Evolutionary conservation across 2,888 invertebrate species (phyloP).

Genomic region (Tetragonula carbonaria): DNA sequence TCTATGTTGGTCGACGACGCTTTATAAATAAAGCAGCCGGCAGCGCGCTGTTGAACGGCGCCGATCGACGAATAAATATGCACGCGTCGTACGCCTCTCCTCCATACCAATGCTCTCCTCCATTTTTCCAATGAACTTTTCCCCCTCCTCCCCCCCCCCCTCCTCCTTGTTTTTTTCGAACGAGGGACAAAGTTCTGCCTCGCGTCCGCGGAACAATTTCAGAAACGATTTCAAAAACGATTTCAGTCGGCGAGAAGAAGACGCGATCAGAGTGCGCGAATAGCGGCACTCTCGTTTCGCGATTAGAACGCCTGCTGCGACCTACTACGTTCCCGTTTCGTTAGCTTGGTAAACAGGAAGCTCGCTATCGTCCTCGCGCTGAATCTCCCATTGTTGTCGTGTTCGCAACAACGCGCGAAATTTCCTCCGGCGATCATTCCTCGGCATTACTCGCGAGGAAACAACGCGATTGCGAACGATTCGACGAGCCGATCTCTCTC

Average conservation of each 20-base stretch:
- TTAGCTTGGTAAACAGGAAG: constrained; percentile 41
- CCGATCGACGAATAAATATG: constrained; percentile 50
- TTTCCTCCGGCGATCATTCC: background rate
- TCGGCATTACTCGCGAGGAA: too few relatives aligned
- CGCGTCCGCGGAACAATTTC: constrained; percentile 34
- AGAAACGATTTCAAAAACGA: constrained; percentile 28
- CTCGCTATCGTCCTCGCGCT: constrained; percentile 28
- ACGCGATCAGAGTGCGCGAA: constrained; percentile 40
- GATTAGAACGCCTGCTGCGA: constrained; percentile 31
- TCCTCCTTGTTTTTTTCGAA: background rate
- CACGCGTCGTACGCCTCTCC: constrained; percentile 4
- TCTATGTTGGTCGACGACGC: constrained; percentile 15
- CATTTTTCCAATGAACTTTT: background rate
- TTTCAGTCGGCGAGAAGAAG: background rate
- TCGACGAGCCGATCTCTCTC: constrained; percentile 7
- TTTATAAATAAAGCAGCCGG: constrained; percentile 56
- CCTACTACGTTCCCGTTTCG: constrained; percentile 32
- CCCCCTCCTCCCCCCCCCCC: constrained; percentile 24
- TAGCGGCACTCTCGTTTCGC: constrained; percentile 45
- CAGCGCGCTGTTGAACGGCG: constrained; percentile 37
- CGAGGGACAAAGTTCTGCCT: constrained; percentile 20
- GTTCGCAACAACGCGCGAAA: constrained; percentile 6
- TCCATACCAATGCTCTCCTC: background rate
- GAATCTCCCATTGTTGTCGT: constrained; percentile 29
- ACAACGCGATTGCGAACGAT: background rate